Percentiles rank a stretch among this genome's conserved stretches.
phyloP scores from a whole-genome alignment of 2,113 vertebrate species.

The Rhinichthys klamathensis region DNA sequence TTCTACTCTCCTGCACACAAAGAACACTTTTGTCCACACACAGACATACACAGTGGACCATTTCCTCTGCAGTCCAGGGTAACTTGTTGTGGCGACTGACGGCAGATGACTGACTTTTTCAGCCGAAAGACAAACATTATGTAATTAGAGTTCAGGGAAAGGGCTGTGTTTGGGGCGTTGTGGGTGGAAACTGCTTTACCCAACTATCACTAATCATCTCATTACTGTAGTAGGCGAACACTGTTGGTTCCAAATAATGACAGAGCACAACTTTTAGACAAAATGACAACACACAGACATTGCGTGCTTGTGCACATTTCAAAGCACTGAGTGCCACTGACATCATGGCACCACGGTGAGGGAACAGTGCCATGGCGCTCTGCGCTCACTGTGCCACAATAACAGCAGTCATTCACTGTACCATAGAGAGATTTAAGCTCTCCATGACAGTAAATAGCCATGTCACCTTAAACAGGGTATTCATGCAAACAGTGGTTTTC shows the following conservation, averaged over 20 bases:
- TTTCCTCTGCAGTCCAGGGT: slow-evolving; percentile 41
- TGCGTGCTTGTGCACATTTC: not conserved
- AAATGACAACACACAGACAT: slow-evolving; percentile 5
- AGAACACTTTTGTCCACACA: slow-evolving; percentile 48
- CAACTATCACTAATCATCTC: not conserved
- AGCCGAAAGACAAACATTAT: slow-evolving; percentile 42
- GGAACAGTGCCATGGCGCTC: slow-evolving; percentile 8
- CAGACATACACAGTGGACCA: slow-evolving; percentile 5
- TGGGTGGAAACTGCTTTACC: slow-evolving; percentile 8
- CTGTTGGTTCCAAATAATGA: slow-evolving; percentile 3
- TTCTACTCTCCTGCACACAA: slow-evolving; percentile 46
- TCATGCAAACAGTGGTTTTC: no score
- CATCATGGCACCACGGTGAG: not conserved
- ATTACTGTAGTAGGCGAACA: not conserved
- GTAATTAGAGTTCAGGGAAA: slow-evolving; percentile 33
- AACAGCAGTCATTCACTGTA: slow-evolving; percentile 17
- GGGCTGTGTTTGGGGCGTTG: slow-evolving; percentile 19
- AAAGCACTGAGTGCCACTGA: not conserved
- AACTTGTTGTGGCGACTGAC: slow-evolving; percentile 31
- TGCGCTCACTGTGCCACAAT: slow-evolving; percentile 13
- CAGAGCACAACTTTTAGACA: not conserved
- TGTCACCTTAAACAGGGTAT: no score
- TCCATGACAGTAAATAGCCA: no score
- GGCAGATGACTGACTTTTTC: slow-evolving; percentile 34
- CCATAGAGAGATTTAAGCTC: not conserved